Percentiles rank a stretch among this genome's conserved stretches.
These are phyloP conservation scores for Callosobruchus maculatus DNA, from an alignment of 2,888 invertebrate species.

Conservation along the genomic window DNA sequence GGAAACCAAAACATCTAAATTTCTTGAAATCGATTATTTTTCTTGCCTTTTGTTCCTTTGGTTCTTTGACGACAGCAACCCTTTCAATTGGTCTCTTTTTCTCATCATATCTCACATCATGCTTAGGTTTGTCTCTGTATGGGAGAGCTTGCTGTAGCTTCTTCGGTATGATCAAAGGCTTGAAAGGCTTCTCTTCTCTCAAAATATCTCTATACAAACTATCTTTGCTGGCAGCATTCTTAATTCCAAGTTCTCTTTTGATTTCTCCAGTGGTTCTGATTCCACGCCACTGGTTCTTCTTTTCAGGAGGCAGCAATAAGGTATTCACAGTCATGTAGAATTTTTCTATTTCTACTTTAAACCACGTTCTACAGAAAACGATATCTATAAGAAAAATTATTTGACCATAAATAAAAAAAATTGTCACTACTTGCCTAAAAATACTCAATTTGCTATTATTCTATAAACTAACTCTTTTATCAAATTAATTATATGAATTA, in stretches of 20 bases:
- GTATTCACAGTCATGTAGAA: slow-evolving; percentile 92
- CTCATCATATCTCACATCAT: slow-evolving; percentile 50
- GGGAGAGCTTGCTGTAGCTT: slow-evolving; percentile 85
- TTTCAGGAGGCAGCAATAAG: slow-evolving; percentile 68
- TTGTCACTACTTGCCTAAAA: too few relatives aligned
- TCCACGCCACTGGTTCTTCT: slow-evolving; percentile 87
- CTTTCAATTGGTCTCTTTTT: slow-evolving; percentile 54
- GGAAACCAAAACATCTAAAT: too few relatives aligned
- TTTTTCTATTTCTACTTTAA: slow-evolving; percentile 84
- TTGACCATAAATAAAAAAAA: too few relatives aligned
- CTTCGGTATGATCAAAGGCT: slow-evolving; percentile 80
- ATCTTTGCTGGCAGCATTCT: slow-evolving; percentile 69
- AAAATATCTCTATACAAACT: slow-evolving; percentile 80
- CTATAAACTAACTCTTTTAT: too few relatives aligned
- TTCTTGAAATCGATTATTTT: too few relatives aligned
- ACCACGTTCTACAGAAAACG: slow-evolving; percentile 96
- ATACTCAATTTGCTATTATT: too few relatives aligned
- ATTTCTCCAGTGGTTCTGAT: slow-evolving; percentile 94
- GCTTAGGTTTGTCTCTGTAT: slow-evolving; percentile 87
- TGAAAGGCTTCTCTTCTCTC: slow-evolving; percentile 72
- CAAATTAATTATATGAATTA: too few relatives aligned
- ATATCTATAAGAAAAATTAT: slow-evolving; percentile 82
- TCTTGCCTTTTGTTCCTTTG: slow-evolving; percentile 79
- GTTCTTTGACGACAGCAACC: slow-evolving; percentile 85
- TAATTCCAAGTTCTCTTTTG: slow-evolving; percentile 76